Percentiles rank a stretch among this genome's conserved stretches.
Conservation (phyloP, 2,888 invertebrate genomes). For the Zootermopsis nevadensis region DNA sequence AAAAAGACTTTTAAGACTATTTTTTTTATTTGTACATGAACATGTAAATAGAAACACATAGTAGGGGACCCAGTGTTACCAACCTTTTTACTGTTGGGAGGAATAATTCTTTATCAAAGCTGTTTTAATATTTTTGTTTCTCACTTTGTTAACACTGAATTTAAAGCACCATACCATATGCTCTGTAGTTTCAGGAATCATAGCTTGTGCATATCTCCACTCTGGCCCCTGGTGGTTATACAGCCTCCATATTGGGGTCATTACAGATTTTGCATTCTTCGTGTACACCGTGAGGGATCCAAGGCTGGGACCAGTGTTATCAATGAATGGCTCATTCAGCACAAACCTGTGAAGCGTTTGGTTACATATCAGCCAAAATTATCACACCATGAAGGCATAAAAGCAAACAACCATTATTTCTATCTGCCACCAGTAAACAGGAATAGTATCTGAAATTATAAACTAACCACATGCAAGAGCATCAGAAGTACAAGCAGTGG, state of each 20-base stretch:
- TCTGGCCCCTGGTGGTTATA: constrained; percentile 69
- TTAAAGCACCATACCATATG: constrained; percentile 39
- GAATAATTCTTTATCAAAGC: no score
- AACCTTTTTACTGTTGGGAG: no score
- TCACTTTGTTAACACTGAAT: no score
- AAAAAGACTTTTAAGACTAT: no score
- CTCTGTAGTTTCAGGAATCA: constrained; percentile 61
- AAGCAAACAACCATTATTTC: background rate
- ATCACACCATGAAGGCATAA: no score
- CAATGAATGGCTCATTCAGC: constrained; percentile 70
- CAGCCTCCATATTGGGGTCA: constrained; percentile 66
- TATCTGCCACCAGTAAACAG: background rate
- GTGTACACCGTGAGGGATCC: constrained; percentile 64
- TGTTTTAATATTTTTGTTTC: no score
- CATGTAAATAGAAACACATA: no score
- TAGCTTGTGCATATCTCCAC: constrained; percentile 67
- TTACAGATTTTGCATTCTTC: constrained; percentile 57
- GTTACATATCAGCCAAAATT: no score
- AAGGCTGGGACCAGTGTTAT: constrained; percentile 68
- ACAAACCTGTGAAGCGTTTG: constrained; percentile 69
- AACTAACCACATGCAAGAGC: constrained; percentile 7
- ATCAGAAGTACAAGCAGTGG: background rate
- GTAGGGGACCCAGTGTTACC: no score
- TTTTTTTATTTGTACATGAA: no score
- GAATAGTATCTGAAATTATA: background rate